Evolutionary conservation across 2,888 invertebrate genomes (phyloP).

Genomic region (Scrobipalpa atriplicella): DNA sequence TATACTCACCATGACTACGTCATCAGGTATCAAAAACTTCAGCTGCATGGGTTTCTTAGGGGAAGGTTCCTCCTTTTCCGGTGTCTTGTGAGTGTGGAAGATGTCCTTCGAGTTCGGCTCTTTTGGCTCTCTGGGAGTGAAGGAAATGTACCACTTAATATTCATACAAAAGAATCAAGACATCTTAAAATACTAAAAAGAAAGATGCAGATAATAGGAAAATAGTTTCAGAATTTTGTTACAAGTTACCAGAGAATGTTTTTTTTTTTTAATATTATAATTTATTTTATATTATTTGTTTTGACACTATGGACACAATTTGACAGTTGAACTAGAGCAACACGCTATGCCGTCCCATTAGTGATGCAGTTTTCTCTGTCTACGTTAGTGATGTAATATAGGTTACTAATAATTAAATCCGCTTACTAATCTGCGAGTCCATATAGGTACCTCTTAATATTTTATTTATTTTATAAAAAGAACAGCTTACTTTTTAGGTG

Average conservation of each 20-base stretch:
- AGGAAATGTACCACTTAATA: background rate
- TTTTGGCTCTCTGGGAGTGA: conserved; percentile 62
- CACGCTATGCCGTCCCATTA: too few species aligned
- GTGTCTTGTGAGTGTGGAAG: conserved; percentile 51
- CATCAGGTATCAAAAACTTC: conserved; percentile 69
- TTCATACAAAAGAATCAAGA: too few species aligned
- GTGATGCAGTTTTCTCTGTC: too few species aligned
- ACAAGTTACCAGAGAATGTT: conserved; percentile 17
- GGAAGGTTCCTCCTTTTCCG: conserved; percentile 55
- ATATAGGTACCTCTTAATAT: background rate
- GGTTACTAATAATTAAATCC: too few species aligned
- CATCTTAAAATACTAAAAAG: too few species aligned
- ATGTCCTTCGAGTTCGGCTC: conserved; percentile 59
- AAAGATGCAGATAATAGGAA: too few species aligned
- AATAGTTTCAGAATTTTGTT: background rate
- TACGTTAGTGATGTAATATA: too few species aligned
- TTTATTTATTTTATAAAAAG: background rate
- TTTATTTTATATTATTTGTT: too few species aligned
- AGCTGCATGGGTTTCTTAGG: conserved; percentile 63
- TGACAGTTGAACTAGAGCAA: too few species aligned
- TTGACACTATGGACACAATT: too few species aligned
- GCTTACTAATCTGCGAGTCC: too few species aligned
- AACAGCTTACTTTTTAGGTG: conserved; percentile 66
- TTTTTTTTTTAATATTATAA: too few species aligned
- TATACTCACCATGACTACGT: conserved; percentile 57